phyloP scores from a whole-genome alignment of 2,888 invertebrate species.

The Euphydryas editha region DNA sequence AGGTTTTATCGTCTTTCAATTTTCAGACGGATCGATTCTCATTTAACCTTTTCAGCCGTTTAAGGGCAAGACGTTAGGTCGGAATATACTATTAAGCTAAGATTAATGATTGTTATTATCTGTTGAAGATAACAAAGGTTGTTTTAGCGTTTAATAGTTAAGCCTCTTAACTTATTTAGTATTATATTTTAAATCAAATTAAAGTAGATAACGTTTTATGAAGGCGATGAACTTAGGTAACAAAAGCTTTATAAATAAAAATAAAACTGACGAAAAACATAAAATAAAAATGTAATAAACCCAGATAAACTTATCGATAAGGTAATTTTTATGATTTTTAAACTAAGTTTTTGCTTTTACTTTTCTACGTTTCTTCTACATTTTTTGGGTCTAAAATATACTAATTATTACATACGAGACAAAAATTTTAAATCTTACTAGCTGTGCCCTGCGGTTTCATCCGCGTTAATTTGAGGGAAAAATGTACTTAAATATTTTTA shows the following conservation, averaged over 20 bases:
- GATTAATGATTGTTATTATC: slow-evolving; percentile 3
- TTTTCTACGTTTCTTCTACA: too few species aligned
- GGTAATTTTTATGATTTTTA: too few species aligned
- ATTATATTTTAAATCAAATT: not conserved
- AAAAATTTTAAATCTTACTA: too few species aligned
- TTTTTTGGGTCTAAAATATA: too few species aligned
- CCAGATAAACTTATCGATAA: too few species aligned
- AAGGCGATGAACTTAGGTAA: not conserved
- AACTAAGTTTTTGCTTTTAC: too few species aligned
- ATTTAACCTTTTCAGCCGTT: not conserved
- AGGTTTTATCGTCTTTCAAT: not conserved
- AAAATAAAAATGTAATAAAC: too few species aligned
- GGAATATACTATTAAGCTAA: not conserved
- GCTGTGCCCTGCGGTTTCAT: too few species aligned
- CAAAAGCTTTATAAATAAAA: not conserved
- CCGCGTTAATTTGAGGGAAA: too few species aligned
- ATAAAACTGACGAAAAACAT: not conserved
- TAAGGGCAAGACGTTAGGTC: slow-evolving; percentile 1
- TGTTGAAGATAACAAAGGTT: not conserved
- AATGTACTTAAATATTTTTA: too few species aligned
- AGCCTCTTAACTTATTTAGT: not conserved
- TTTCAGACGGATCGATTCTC: not conserved
- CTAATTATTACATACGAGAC: too few species aligned
- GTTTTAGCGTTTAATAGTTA: not conserved
- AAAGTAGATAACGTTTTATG: slow-evolving; percentile 1